A percentile compares a stretch with the other conserved stretches of the same genome.
Conservation (phyloP, 1,140 invertebrate species). For the Sipha flava region DNA sequence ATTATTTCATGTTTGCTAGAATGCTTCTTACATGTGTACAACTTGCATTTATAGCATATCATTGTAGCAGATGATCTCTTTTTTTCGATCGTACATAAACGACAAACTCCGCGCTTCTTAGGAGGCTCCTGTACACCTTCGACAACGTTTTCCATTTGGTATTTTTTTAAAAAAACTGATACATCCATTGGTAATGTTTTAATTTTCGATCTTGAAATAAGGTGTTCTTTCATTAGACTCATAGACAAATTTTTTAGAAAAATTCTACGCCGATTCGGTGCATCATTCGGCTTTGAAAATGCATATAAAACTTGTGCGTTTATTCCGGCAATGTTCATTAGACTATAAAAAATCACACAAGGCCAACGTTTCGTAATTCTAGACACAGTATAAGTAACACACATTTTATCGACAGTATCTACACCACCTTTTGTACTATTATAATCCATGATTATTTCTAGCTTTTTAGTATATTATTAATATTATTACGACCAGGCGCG, state of each 20-base stretch:
- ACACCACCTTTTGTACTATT: constrained; percentile 32
- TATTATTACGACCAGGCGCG: too few species aligned
- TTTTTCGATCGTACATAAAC: not conserved
- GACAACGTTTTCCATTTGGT: not conserved
- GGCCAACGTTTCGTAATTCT: constrained; percentile 34
- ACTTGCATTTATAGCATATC: not conserved
- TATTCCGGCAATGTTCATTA: constrained; percentile 28
- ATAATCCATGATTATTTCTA: constrained; percentile 37
- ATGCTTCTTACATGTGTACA: not conserved
- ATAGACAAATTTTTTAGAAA: not conserved
- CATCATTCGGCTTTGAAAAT: not conserved
- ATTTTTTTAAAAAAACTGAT: not conserved
- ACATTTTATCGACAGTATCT: constrained; percentile 8
- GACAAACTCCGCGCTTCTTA: not conserved
- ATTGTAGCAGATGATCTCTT: not conserved
- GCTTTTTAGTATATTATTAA: constrained; percentile 24
- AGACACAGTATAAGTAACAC: constrained; percentile 25
- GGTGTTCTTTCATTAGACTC: not conserved
- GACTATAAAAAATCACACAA: not conserved
- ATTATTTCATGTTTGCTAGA: not conserved
- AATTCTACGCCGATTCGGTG: not conserved
- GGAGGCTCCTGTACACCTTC: not conserved
- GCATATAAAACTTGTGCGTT: constrained; percentile 14
- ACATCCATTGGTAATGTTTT: not conserved
- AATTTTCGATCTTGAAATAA: not conserved